Conservation (phyloP, 2,113 vertebrate species). For the Brachyhypopomus gauderio region DNA sequence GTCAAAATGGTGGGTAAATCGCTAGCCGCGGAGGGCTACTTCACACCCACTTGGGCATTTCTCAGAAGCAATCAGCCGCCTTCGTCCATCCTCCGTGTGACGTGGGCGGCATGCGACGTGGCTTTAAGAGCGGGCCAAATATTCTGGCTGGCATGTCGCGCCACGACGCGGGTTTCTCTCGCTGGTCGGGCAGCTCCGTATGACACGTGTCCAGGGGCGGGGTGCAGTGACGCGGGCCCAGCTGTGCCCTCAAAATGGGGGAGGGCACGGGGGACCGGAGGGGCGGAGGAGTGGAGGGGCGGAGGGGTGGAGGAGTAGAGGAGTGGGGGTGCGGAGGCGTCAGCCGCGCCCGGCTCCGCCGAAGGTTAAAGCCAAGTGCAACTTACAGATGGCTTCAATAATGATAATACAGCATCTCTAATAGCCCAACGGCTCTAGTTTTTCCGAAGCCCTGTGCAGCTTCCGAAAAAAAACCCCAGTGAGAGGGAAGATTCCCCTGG, state of each 20-base stretch:
- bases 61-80: conserved; percentile 67
- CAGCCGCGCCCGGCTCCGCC: conserved; percentile 67
- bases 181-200: conserved; percentile 57
- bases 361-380: conserved; percentile 70
- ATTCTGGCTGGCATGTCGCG: conserved; percentile 6
- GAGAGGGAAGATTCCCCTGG: neutral
- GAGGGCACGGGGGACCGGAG: conserved; percentile 33
- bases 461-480: conserved; percentile 11
- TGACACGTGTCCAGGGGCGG: conserved; percentile 56
- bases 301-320: neutral
- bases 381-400: conserved; percentile 73
- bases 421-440: conserved; percentile 49
- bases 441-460: conserved; percentile 17
- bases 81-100: conserved; percentile 65
- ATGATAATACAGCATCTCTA: conserved; percentile 73
- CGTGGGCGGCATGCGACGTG: conserved; percentile 67
- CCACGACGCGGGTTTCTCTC: conserved; percentile 4
- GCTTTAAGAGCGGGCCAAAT: conserved; percentile 64
- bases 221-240: conserved; percentile 61
- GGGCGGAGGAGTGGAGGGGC: conserved; percentile 15
- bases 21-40: conserved; percentile 57
- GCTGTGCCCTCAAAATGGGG: conserved; percentile 49
- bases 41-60: conserved; percentile 46
- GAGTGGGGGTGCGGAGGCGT: conserved; percentile 59
- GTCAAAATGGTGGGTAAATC: conserved; percentile 67